Conservation (phyloP, 2,113 vertebrate genomes). For the Copsychus sechellarum region DNA sequence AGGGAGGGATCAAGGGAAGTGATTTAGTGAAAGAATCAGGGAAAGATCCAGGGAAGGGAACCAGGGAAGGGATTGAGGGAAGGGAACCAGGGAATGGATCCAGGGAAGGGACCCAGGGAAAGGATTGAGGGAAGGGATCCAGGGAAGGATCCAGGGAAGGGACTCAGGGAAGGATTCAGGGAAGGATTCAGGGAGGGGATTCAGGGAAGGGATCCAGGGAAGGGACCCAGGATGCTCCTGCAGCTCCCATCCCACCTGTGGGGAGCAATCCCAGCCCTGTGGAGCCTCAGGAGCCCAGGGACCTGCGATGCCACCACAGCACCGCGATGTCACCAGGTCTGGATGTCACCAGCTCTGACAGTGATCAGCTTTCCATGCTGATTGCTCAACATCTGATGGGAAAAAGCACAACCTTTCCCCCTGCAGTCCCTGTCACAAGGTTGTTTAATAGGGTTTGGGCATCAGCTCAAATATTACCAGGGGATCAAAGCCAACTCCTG, state of each 20-base stretch:
- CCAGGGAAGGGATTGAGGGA: no score
- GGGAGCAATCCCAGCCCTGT: not conserved
- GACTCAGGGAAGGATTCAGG: fast-evolving
- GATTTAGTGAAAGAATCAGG: fast-evolving
- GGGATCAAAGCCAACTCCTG: conserved; percentile 33
- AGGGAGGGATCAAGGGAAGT: no score
- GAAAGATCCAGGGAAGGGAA: not conserved
- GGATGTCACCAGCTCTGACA: not conserved
- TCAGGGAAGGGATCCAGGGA: fast-evolving
- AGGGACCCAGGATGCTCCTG: not conserved
- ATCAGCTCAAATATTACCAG: not conserved
- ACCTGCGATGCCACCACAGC: fast-evolving
- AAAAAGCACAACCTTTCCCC: not conserved
- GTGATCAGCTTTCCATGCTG: not conserved
- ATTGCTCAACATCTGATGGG: not conserved
- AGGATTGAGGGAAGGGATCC: fast-evolving
- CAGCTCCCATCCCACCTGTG: not conserved
- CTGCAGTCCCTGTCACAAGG: conserved; percentile 15
- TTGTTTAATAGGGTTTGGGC: conserved; percentile 40
- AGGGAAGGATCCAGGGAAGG: not conserved
- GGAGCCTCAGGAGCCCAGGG: fast-evolving
- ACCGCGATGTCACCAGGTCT: not conserved
- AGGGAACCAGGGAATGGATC: fast-evolving
- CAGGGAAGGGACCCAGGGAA: not conserved
- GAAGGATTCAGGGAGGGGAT: fast-evolving